Conservation (phyloP, 2,113 vertebrate species). For the Uria lomvia region DNA sequence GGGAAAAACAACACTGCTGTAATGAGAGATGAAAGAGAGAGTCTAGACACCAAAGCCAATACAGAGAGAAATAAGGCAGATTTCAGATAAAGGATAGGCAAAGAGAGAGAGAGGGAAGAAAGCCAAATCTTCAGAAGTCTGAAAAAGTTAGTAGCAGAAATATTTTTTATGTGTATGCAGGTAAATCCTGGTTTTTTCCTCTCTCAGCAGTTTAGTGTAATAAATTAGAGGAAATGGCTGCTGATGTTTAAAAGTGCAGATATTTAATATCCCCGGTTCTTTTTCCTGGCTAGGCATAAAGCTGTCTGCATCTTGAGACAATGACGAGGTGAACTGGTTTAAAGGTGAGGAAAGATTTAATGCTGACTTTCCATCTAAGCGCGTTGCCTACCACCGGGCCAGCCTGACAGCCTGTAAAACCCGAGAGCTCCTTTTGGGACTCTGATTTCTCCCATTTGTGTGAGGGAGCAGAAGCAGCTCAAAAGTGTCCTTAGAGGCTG, state of each 20-base stretch:
- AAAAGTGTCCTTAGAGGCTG: background rate
- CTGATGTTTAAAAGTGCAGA: background rate
- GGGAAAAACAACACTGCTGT: background rate
- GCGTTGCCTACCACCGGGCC: background rate
- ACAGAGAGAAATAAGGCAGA: background rate
- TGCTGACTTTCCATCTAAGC: background rate
- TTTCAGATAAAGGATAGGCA: background rate
- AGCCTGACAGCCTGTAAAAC: background rate
- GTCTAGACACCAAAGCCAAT: background rate
- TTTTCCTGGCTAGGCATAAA: background rate
- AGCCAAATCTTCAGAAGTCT: background rate
- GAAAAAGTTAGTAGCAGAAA: background rate
- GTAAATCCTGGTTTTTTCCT: background rate
- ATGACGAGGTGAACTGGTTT: background rate
- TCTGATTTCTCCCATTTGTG: background rate
- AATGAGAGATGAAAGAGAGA: background rate
- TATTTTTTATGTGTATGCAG: background rate
- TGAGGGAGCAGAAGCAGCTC: background rate
- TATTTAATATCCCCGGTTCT: background rate
- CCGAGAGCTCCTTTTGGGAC: background rate
- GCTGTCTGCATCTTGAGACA: background rate
- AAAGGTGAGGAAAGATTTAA: background rate
- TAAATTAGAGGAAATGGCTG: background rate
- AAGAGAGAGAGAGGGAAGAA: background rate
- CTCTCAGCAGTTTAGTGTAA: background rate